Evolutionary conservation across 2,797 vertebrate genomes (phyloP).

Genomic region (Pangasius krempfi): DNA sequence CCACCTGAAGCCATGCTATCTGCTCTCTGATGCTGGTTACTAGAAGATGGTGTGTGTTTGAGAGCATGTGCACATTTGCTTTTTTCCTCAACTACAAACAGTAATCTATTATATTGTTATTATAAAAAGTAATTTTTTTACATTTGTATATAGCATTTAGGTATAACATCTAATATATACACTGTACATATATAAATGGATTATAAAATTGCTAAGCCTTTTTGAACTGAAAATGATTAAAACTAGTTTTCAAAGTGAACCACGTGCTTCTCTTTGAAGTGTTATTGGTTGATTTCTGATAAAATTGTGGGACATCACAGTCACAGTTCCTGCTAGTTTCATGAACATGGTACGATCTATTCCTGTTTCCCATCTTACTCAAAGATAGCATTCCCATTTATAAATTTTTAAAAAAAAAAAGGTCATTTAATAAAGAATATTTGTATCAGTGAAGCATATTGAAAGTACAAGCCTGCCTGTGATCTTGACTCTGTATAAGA

Average conservation of each 20-base stretch:
- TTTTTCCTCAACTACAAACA: slow-evolving; percentile 49
- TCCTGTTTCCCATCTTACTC: neutral
- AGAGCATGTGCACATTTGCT: slow-evolving; percentile 50
- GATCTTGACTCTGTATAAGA: neutral
- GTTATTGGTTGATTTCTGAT: neutral
- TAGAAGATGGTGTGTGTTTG: slow-evolving; percentile 16
- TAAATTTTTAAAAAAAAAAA: neutral
- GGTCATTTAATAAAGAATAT: neutral
- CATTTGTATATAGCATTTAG: slow-evolving; percentile 62
- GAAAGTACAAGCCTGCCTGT: neutral
- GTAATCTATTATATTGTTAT: slow-evolving; percentile 58
- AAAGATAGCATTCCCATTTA: neutral
- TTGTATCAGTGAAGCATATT: neutral
- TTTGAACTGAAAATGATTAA: slow-evolving; percentile 50
- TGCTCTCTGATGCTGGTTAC: slow-evolving; percentile 27
- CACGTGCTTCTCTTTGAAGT: neutral
- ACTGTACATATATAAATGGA: neutral
- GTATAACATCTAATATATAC: slow-evolving; percentile 60
- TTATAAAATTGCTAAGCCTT: slow-evolving; percentile 39
- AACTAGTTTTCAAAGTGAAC: slow-evolving; percentile 38
- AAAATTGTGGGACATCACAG: neutral
- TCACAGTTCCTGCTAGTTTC: neutral
- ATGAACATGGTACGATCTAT: too few species aligned
- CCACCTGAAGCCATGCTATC: slow-evolving; percentile 1
- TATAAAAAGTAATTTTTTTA: slow-evolving; percentile 59